phyloP scores from a whole-genome alignment of 2,888 invertebrate species.

The Lordiphosa andalusiaca region DNA sequence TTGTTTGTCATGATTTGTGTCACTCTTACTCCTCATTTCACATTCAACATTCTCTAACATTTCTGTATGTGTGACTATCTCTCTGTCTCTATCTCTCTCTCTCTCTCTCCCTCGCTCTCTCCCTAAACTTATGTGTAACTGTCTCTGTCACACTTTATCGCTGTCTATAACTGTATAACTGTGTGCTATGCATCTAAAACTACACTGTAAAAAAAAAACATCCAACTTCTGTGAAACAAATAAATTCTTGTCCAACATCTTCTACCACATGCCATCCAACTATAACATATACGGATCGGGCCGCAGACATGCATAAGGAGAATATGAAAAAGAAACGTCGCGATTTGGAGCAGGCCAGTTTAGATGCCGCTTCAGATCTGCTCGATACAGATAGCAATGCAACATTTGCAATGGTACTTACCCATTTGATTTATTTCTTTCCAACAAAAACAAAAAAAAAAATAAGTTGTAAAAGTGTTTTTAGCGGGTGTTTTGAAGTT shows the following conservation, averaged over 20 bases:
- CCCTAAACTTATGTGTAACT: conserved; percentile 56
- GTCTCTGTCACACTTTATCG: conserved; percentile 43
- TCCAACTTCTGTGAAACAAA: conserved; percentile 77
- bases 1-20: conserved; percentile 6
- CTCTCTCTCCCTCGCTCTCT: conserved; percentile 14
- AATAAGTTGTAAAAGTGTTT: conserved; percentile 5
- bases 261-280: conserved; percentile 45
- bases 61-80: conserved; percentile 65
- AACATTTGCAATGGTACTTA: conserved; percentile 93
- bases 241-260: conserved; percentile 81
- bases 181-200: conserved; percentile 55
- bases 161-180: conserved; percentile 63
- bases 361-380: conserved; percentile 92
- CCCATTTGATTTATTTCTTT: conserved; percentile 48
- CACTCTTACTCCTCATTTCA: conserved; percentile 2
- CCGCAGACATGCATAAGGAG: conserved; percentile 87
- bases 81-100: conserved; percentile 61
- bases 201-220: conserved; percentile 35
- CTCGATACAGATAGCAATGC: conserved; percentile 93
- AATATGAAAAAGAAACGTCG: conserved; percentile 94
- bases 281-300: conserved; percentile 83
- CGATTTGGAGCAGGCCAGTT: conserved; percentile 91
- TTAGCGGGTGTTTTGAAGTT: background rate
- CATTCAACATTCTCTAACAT: conserved; percentile 50
- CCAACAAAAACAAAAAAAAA: conserved; percentile 9